Base-by-base conservation (phyloP, 2,797 vertebrate species). In the Falco rusticolus region DNA sequence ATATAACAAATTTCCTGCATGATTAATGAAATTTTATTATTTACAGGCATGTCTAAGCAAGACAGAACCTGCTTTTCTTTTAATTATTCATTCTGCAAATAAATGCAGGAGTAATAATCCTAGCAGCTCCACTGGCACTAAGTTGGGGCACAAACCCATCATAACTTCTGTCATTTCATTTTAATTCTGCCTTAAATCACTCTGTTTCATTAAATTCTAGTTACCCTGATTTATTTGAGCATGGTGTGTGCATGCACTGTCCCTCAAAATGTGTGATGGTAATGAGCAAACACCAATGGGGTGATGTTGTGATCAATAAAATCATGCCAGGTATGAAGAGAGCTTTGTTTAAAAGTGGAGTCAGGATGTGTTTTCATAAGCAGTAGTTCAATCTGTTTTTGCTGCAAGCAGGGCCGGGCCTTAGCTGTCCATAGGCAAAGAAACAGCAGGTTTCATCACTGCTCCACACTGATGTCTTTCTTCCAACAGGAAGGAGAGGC, bases 191-290 rank as follows among this genome's bases (percentile, higher is more conserved):
- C 25, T 66, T 92, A 83, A 75, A 69, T 74, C 20, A 45, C 28
- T 45, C 51, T 63, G 16, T 54, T 93, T 64, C 75, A 61, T 71
- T 60, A 24, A 84, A 87, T 54, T 82, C 31, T 72, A 37, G 17
- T 84, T 43, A 22, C 77, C 18, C 34, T 78, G 26, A 66, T 90
- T 90, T 82, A 60, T 22, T 64, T 82, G 28, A 84, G 57, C 34
- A 11, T 11, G 16, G 7, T 54, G 3, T 47, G 6, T 43, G 17
- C 6, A 0, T 31, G 29, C 1, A 0, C 43, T 5, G 4, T 34
- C 20, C n/a, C 39, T 95, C 78, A 75, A 72, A 83, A 77, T 53
- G 28, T 2, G 16, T 34, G 29, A 54, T 19, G 25, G 8, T 83
- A 41, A 33, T 29, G n/a, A 64, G 29, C 48, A 90, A 54, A 59